phyloP scores from a whole-genome alignment of 2,113 vertebrate genomes.

The Entelurus aequoreus region DNA sequence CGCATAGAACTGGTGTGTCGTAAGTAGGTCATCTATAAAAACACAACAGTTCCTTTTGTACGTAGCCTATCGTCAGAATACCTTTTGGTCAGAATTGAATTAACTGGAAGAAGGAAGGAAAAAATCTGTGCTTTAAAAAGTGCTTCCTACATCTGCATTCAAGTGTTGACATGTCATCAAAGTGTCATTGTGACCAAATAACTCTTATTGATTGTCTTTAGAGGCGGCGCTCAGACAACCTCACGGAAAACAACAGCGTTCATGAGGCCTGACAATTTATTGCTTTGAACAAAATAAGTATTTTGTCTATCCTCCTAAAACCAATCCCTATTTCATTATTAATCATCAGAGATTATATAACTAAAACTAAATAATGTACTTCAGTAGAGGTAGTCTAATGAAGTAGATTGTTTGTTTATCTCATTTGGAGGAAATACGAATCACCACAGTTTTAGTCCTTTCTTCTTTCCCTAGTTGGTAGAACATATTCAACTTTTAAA shows the following conservation, averaged over 20 bases:
- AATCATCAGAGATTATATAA: neutral
- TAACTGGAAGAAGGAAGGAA: too few species aligned
- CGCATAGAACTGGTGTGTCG: too few species aligned
- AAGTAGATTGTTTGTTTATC: slow-evolving; percentile 14
- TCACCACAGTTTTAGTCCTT: slow-evolving; percentile 18
- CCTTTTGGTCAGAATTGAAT: too few species aligned
- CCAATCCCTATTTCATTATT: neutral
- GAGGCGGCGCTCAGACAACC: slow-evolving; percentile 1
- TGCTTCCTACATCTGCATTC: neutral
- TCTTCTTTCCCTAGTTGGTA: slow-evolving; percentile 9
- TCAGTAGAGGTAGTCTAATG: neutral
- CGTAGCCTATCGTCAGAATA: too few species aligned
- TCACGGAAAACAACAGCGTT: slow-evolving; percentile 16
- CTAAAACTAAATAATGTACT: neutral
- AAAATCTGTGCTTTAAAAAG: neutral
- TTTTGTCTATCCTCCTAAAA: too few species aligned
- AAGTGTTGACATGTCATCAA: neutral
- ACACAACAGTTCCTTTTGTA: too few species aligned
- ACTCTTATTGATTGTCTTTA: slow-evolving; percentile 8
- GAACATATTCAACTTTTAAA: slow-evolving; percentile 25
- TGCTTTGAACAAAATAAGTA: neutral
- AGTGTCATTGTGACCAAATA: slow-evolving; percentile 16
- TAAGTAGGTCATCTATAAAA: too few species aligned
- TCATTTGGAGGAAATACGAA: slow-evolving; percentile 15
- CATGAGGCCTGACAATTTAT: neutral